Evolutionary conservation across 2,888 invertebrate species (phyloP), one percentile per base, ranked within the genome.

Genomic region (Hyposoter dolosus): DNA sequence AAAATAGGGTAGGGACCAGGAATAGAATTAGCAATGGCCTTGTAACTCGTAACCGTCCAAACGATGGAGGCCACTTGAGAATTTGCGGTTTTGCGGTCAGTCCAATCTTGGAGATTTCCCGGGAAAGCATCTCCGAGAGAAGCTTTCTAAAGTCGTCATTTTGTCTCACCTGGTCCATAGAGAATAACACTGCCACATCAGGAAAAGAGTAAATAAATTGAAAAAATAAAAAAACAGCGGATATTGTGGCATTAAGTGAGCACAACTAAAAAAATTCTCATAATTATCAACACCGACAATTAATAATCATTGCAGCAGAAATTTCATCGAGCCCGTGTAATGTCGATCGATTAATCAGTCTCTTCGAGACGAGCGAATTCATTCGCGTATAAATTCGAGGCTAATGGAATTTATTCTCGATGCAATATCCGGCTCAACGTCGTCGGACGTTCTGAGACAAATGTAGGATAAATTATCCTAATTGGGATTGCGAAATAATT

Each of bases 81-180:
- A 88, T 88, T 87, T 74, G 84, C 82, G 87, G 83, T 86, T 86
- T 87, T 83, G 82, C 83, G 88, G 88, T 85, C 88, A 82, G 72
- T 75, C 71, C 79, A 88, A 87, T 81, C 82, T 74, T 32, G 66
- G 79, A 23, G 86, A 88, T 86, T 88, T 74, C 79, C 81, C 81
- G 88, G 78, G 88, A 86, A 88, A 89, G 88, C 84, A 79, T 79
- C 79, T 65, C 50, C 66, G 40, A 56, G 68, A 79, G 75, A 35
- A 19, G 69, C 71, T 88, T 88, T 89, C 85, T 77, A 88, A 88
- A 76, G 77, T 82, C 66, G 40, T 43, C 47, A 66, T 66, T 53
- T 35, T 50, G 65, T 82, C 65, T 84, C 50, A 23, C 12, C 43
- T 60, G 45, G 40, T 32, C 23, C 56, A 60, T 28, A 0, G 60